Evolutionary conservation across 2,797 vertebrate genomes (phyloP), one percentile per base, ranked within the genome.

Genomic region (Thamnophis elegans): DNA sequence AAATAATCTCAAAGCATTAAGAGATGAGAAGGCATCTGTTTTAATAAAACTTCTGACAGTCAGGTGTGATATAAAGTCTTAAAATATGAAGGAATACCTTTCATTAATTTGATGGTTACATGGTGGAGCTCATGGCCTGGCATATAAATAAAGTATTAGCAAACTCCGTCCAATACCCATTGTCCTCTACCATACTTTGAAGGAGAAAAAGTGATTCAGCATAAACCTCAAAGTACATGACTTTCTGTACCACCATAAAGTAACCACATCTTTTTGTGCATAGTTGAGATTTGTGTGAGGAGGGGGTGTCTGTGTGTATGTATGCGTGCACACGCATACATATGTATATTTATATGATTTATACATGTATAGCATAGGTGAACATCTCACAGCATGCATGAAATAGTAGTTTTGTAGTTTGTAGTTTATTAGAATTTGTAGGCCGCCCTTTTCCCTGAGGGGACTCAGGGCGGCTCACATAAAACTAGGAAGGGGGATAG

Each of bases 1-100:
- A 91, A 93, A 92, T 93, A 91, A 73, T 85, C 90, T 90, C 91
- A 12, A 28, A 91, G 9, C 16, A 73, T 93, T 94, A 94, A 32
- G 55, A 36, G 59, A n/a, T 93, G 78, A 87, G 47, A 92, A 8
- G 7, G 22, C 1, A 86, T 85, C 11, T 1, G 18, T 93, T 95
- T 93, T 58, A 60, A 89, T 93, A 47, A 51, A 88, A 20, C 9
- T 86, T 94, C 93, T 85, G 91, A 36, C 56, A 78, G 11, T 85
- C 54, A 59, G 55, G 25, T 78, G 14, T 93, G 89, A 73, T 13
- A 55, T 8, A 58, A 88, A 90, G 62, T 22, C 73, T 92, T 85
- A 42, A 89, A 94, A 87, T 9, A 12, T 3, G 22, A 93, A 93
- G 85, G 88, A 92, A 92, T 62, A 42, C 0, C 89, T 92, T 7